Base-by-base conservation (phyloP, 1,140 invertebrate genomes). In the Aphis craccivora region DNA sequence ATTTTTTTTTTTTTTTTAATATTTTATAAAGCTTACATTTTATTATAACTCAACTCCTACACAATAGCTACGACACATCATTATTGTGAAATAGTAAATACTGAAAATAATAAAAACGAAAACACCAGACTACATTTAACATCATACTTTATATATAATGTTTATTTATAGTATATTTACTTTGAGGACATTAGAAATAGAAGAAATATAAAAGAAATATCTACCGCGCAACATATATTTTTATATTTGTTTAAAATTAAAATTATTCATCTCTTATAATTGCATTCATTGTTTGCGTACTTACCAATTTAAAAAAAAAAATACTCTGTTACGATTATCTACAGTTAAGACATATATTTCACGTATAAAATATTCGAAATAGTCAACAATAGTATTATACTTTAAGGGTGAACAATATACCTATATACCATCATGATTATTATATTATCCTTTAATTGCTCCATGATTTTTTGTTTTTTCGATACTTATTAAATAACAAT, bases 1-100 rank as follows among this genome's bases (percentile, higher is more conserved):
- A 18, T 89, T 88, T 51, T 51, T 48, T 45, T 88, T 88, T 35
- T 87, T 35, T 55, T 53, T 51, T 18, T 9, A 35, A 35, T 87
- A 45, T 48, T 87, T 87, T 87, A 48, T 87, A 30, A 87, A 87
- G 30, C 25, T 87, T n/a, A 11, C 30, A 7, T 89, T 23, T 89
- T 37, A 89, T 89, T 51, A 53, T 55, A 89, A 55, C 51, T 35
- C 51, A 40, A 55, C 87, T 40, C 20, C 88, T 55, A 55, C 88
- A 40, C 88, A 55, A 53, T 55, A 20, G 51, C 35, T 11, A 55
- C 35, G 51, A 89, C 35, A 89, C 51, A 20, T 55, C 51, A 23
- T 89, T 53, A 89, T 53, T 89, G 20, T 37, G 20, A 51, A 53
- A 89, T 89, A 89, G 48, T 55, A 55, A 40, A 89, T 23, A 22